Evolutionary conservation across 2,113 vertebrate species (phyloP).

Genomic region (Elanoides forficatus): DNA sequence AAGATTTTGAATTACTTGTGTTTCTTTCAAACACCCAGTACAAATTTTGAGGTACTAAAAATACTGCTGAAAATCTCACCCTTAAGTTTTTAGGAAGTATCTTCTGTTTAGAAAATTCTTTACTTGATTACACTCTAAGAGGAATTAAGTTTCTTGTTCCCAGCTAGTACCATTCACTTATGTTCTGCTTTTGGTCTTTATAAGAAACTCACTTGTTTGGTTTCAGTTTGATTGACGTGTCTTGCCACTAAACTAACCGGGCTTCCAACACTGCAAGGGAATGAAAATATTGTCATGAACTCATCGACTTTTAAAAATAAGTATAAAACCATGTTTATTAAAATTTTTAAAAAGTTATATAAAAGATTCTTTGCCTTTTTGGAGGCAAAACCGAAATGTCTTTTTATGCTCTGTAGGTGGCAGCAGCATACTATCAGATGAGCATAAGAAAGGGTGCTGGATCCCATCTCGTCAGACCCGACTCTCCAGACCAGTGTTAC

Average conservation of each 20-base stretch:
- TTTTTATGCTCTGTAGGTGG: conserved; percentile 13
- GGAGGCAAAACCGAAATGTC: background rate
- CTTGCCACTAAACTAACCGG: background rate
- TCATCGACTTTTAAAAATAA: background rate
- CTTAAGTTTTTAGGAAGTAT: background rate
- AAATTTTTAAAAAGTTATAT: background rate
- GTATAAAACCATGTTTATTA: conserved; percentile 47
- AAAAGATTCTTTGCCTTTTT: background rate
- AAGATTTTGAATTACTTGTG: background rate
- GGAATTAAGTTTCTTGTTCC: background rate
- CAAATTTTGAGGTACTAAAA: background rate
- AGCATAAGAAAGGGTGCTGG: background rate
- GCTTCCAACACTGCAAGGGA: background rate
- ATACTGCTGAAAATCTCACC: background rate
- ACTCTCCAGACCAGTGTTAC: background rate
- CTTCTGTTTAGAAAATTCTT: background rate
- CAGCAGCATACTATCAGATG: conserved; percentile 53
- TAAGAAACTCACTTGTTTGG: background rate
- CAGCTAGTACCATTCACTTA: background rate
- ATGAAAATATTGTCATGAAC: background rate
- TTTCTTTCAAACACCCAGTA: background rate
- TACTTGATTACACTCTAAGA: background rate
- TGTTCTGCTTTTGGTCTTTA: background rate
- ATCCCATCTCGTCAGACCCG: background rate
- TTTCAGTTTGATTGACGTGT: background rate